phyloP scores from a whole-genome alignment of 2,888 invertebrate species.

The Gymnosoma rotundatum region DNA sequence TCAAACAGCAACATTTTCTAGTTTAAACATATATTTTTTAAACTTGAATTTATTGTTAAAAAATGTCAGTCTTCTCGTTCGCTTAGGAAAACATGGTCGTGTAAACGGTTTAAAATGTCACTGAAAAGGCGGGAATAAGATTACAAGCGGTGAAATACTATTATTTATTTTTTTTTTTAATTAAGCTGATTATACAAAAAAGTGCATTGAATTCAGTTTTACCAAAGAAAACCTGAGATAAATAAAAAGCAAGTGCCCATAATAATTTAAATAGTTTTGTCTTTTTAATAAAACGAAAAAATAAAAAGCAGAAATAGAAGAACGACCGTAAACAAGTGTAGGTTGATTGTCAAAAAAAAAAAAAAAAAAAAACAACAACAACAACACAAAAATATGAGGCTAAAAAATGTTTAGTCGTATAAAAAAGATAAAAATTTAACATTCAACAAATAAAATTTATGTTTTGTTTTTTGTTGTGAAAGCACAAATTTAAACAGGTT shows the following conservation, averaged over 20 bases:
- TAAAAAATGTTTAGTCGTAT: conserved; percentile 14
- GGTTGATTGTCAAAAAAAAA: conserved; percentile 35
- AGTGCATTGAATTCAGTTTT: conserved; percentile 3
- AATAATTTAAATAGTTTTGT: neutral
- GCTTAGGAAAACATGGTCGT: conserved; percentile 53
- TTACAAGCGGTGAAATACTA: conserved; percentile 32
- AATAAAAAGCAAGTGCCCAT: conserved; percentile 6
- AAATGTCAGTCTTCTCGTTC: conserved; percentile 57
- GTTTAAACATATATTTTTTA: conserved; percentile 14
- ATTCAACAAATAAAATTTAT: conserved; percentile 5
- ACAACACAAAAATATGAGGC: neutral
- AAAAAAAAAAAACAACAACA: no score
- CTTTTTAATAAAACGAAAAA: neutral
- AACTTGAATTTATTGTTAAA: conserved; percentile 51
- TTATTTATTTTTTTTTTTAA: conserved; percentile 4
- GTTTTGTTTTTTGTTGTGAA: neutral
- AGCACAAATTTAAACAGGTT: conserved; percentile 54
- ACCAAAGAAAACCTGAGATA: conserved; percentile 17
- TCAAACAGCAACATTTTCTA: conserved; percentile 52
- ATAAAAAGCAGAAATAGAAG: conserved; percentile 10
- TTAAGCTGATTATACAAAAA: conserved; percentile 53
- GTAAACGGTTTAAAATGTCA: conserved; percentile 32
- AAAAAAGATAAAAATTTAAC: conserved; percentile 36
- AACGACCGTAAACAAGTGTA: conserved; percentile 37
- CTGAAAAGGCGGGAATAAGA: conserved; percentile 31